Percentiles rank a stretch among this genome's conserved stretches.
These are phyloP conservation scores for Chalcis sispes DNA, from an alignment of 2,888 invertebrate species.

Conservation along the genomic window DNA sequence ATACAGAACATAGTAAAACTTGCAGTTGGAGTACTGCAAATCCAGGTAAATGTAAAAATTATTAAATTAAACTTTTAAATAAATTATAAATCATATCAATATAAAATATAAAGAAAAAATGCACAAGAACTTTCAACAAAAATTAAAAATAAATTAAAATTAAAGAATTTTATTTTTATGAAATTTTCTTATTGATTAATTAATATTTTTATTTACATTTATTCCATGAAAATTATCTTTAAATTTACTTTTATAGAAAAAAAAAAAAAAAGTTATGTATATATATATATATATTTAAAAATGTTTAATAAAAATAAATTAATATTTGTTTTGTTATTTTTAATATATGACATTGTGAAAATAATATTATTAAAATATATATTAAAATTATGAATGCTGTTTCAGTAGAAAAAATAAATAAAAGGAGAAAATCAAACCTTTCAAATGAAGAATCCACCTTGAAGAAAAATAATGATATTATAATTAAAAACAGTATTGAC, in stretches of 20 bases:
- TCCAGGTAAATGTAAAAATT: constrained; percentile 44
- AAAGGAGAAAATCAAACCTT: constrained; percentile 36
- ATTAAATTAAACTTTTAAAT: background rate
- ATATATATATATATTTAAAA: no score
- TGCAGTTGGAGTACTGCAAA: constrained; percentile 40
- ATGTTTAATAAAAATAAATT: no score
- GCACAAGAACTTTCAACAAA: background rate
- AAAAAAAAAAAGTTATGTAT: no score
- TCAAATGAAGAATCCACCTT: constrained; percentile 19
- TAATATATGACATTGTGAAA: no score
- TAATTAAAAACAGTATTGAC: constrained; percentile 48
- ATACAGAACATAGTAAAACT: constrained; percentile 57
- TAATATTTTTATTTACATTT: background rate
- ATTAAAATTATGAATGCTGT: no score
- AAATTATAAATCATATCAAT: background rate
- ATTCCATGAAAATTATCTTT: no score
- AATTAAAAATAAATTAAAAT: background rate
- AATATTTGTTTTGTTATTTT: no score
- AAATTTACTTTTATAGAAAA: no score
- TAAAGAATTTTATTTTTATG: background rate
- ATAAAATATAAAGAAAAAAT: background rate
- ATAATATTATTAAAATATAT: no score
- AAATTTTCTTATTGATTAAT: constrained; percentile 2
- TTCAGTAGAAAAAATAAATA: constrained; percentile 36
- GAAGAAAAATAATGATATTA: constrained; percentile 38